Percentiles rank a stretch among this genome's conserved stretches.
These are phyloP conservation scores for Drosophila affinis DNA, from an alignment of 2,888 invertebrate genomes.

Conservation along the genomic window DNA sequence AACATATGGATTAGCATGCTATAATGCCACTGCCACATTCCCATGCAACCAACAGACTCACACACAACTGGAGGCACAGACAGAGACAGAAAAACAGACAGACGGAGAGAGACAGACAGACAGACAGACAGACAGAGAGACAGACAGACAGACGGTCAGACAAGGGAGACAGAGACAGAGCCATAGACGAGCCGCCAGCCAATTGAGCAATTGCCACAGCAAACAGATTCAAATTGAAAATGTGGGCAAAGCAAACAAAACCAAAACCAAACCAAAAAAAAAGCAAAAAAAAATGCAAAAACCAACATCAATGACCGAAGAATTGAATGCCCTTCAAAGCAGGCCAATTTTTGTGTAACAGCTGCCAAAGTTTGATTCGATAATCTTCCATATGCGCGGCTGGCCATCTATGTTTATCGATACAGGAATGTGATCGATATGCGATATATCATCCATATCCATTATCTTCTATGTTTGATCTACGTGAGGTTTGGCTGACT, in stretches of 20 bases:
- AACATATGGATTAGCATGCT: conserved; percentile 75
- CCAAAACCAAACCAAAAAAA: conserved; percentile 18
- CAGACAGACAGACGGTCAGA: conserved; percentile 6
- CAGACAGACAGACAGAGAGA: neutral
- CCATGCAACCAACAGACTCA: conserved; percentile 16
- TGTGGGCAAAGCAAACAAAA: conserved; percentile 73
- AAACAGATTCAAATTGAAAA: conserved; percentile 79
- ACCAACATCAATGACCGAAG: neutral
- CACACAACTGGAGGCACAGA: conserved; percentile 10
- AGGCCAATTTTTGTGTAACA: neutral
- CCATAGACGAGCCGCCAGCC: conserved; percentile 61
- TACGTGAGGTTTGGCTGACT: too few relatives aligned
- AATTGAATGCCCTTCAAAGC: neutral
- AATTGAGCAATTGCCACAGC: conserved; percentile 80
- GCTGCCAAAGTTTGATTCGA: too few relatives aligned
- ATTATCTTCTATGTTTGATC: too few relatives aligned
- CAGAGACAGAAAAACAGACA: too few relatives aligned
- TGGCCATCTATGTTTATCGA: too few relatives aligned
- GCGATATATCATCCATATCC: too few relatives aligned
- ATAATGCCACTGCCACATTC: conserved; percentile 54
- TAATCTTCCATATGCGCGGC: too few relatives aligned
- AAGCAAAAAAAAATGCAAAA: conserved; percentile 1
- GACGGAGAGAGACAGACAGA: too few relatives aligned
- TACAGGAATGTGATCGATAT: too few relatives aligned
- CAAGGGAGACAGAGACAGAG: conserved; percentile 34